Evolutionary conservation across 2,797 vertebrate species (phyloP), one percentile per base, ranked within the genome.

Genomic region (Tenualosa thibaudeaui): DNA sequence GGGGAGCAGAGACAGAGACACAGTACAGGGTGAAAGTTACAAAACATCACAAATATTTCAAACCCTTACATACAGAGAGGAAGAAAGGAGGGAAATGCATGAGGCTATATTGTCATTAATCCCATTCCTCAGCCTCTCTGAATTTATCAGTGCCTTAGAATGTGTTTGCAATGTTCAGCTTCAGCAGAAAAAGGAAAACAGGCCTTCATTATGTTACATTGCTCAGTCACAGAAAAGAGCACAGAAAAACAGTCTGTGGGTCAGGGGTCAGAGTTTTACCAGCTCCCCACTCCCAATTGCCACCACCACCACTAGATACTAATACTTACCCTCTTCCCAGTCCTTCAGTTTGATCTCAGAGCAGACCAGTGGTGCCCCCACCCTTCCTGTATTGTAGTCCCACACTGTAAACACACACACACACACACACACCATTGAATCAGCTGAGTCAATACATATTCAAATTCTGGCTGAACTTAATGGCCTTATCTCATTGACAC

Each of bases 301-400:
- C 68, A 13, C 3, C 15, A 26, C 68, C 17, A 65, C 62, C 10
- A 17, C 65, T 12, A 15, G 15, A 75, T 17, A 43, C 37, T 3
- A 2, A 15, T 37, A 86, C 94, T 96, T 89, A 99, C 98, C 98
- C 95, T 99, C 98, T 87, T 97, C 96, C 98, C 98, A 99, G 94
- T 98, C 95, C 92, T 97, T 92, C 56, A 99, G 92, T 78, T 93
- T 97, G 87, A 99, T 96, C 93, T 99, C 98, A 86, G 96, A 98
- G 91, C 98, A 99, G 88, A 98, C 95, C 87, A 99, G 93, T 1
- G 98, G 98, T 31, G 98, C 98, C 68, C 98, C 98, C 17, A 99
- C 98, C 88, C 98, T 94, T 68, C 98, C 98, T 0, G 98, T 99
- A 89, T 96, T 98, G 89, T 97, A 99, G 92, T 99, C 98, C 94